These are phyloP conservation scores for Trichopria drosophilae DNA, from an alignment of 2,888 invertebrate species.

Conservation along the genomic window DNA sequence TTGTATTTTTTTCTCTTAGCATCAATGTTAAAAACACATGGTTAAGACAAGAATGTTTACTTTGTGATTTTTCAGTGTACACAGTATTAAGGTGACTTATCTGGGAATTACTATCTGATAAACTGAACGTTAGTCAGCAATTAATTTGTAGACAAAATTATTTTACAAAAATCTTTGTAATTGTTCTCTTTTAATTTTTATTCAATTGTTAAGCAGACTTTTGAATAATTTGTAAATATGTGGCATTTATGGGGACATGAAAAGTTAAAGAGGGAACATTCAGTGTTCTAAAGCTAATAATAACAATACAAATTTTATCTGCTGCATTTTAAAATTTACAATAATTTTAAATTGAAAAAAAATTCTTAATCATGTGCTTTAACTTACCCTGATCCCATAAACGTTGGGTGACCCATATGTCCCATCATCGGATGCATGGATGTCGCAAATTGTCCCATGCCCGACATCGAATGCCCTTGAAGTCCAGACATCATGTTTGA, in stretches of 20 bases:
- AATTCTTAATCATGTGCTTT: slow-evolving; percentile 32
- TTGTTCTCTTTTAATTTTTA: neutral
- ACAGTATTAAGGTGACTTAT: too few relatives aligned
- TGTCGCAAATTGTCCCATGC: slow-evolving; percentile 64
- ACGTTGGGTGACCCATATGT: slow-evolving; percentile 72
- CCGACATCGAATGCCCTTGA: slow-evolving; percentile 61
- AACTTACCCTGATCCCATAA: slow-evolving; percentile 69
- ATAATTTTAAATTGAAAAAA: slow-evolving; percentile 14
- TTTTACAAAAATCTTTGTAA: slow-evolving; percentile 24
- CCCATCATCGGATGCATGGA: slow-evolving; percentile 65
- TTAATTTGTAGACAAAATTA: slow-evolving; percentile 12
- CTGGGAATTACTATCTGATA: too few relatives aligned
- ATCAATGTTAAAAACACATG: too few relatives aligned
- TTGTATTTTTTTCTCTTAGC: too few relatives aligned
- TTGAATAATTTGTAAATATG: too few relatives aligned
- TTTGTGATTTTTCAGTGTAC: too few relatives aligned
- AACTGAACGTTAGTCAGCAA: too few relatives aligned
- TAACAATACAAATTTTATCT: neutral
- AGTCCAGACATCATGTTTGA: slow-evolving; percentile 67
- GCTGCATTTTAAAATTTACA: neutral
- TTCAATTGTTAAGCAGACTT: too few relatives aligned
- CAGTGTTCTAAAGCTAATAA: neutral
- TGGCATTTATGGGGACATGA: too few relatives aligned
- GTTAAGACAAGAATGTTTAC: too few relatives aligned
- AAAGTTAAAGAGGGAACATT: too few relatives aligned